These are phyloP conservation scores for Hipparchia sbordonii DNA, from an alignment of 2,888 invertebrate species.

Conservation along the genomic window DNA sequence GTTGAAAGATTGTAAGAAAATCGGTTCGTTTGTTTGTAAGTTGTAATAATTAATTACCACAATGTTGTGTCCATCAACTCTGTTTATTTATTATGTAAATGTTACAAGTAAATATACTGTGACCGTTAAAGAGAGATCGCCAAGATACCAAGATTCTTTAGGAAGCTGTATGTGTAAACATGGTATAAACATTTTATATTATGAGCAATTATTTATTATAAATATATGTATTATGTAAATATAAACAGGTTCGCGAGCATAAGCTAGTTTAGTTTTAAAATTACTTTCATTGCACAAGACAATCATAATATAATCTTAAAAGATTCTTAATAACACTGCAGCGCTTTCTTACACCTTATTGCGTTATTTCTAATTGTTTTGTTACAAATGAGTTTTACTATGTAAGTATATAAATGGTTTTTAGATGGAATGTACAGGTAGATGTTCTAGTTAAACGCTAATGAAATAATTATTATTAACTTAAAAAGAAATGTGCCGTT, in stretches of 20 bases:
- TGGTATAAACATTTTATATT: no score
- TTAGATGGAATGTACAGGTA: constrained; percentile 11
- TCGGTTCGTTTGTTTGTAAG: constrained; percentile 11
- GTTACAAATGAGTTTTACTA: constrained; percentile 6
- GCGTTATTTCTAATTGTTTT: constrained; percentile 4
- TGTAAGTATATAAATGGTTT: constrained; percentile 3
- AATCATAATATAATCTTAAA: background rate
- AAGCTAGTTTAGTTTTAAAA: no score
- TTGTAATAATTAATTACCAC: constrained; percentile 15
- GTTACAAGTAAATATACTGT: constrained; percentile 7
- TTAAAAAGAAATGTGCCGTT: background rate
- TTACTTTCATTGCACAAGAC: no score
- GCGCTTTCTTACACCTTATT: background rate
- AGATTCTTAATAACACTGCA: background rate
- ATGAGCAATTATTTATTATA: no score
- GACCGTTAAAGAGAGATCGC: constrained; percentile 32
- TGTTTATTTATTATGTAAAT: constrained; percentile 22
- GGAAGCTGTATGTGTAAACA: background rate
- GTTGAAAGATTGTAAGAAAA: constrained; percentile 25
- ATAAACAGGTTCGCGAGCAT: no score
- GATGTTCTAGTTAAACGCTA: constrained; percentile 6
- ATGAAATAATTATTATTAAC: constrained; percentile 6
- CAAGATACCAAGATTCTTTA: background rate
- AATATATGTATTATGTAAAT: no score
- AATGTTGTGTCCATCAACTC: constrained; percentile 25